Evolutionary conservation across 2,888 invertebrate genomes (phyloP).

Genomic region (Eupithecia pulchellata): DNA sequence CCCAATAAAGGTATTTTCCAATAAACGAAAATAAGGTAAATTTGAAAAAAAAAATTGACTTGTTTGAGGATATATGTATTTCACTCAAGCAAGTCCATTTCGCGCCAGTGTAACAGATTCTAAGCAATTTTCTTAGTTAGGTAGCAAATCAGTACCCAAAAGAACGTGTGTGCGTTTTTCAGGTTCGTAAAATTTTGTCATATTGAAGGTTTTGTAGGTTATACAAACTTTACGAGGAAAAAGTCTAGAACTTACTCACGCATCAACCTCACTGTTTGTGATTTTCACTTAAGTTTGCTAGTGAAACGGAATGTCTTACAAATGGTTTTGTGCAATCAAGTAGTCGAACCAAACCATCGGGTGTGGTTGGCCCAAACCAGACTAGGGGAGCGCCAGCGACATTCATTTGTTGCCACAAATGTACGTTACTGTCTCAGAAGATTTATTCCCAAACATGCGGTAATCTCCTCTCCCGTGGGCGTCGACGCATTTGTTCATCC

Average conservation of each 20-base stretch:
- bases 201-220: neutral
- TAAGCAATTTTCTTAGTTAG: too few species aligned
- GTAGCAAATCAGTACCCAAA: neutral
- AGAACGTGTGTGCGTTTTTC: neutral
- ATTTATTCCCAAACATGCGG: slow-evolving; percentile 79
- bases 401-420: slow-evolving; percentile 79
- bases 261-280: neutral
- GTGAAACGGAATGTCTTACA: slow-evolving; percentile 45
- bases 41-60: too few species aligned
- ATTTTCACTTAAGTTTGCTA: slow-evolving; percentile 24
- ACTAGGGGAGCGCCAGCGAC: slow-evolving; percentile 64
- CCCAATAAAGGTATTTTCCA: too few species aligned
- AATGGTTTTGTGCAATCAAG: slow-evolving; percentile 55
- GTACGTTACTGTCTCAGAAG: slow-evolving; percentile 76
- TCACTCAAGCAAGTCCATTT: too few species aligned
- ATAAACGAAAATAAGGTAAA: too few species aligned
- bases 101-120: too few species aligned
- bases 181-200: neutral
- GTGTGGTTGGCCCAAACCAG: slow-evolving; percentile 60
- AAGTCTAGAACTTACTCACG: neutral
- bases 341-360: slow-evolving; percentile 49
- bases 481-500: slow-evolving; percentile 76
- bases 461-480: slow-evolving; percentile 80
- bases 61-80: too few species aligned
- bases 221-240: too few species aligned